Evolutionary conservation across 1,140 invertebrate genomes (phyloP).

Genomic region (Drosophila asahinai): DNA sequence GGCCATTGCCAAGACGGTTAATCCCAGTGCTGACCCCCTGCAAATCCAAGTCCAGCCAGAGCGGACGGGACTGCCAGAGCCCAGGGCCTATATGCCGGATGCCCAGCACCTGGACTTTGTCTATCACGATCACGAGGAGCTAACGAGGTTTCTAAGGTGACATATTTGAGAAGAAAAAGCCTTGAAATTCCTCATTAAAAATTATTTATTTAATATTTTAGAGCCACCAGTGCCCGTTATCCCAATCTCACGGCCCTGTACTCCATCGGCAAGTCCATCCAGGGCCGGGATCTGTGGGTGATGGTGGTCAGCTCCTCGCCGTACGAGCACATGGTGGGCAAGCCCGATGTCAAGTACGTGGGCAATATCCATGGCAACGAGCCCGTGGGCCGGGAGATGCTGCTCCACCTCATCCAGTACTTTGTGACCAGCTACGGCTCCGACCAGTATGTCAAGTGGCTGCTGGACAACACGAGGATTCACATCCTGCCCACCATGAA

Average conservation of each 20-base stretch:
- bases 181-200: no score
- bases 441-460: conserved; percentile 93
- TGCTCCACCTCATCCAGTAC: conserved; percentile 95
- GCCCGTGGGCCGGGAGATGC: conserved; percentile 94
- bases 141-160: conserved; percentile 92
- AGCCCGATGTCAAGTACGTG: conserved; percentile 96
- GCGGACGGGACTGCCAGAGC: conserved; percentile 60
- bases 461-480: conserved; percentile 95
- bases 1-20: conserved; percentile 54
- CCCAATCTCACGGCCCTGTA: conserved; percentile 95
- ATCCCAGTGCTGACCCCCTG: conserved; percentile 19
- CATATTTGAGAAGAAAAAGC: no score
- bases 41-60: conserved; percentile 41
- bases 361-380: conserved; percentile 97
- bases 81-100: conserved; percentile 80
- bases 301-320: conserved; percentile 96
- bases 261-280: conserved; percentile 95
- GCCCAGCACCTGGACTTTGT: conserved; percentile 89
- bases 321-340: conserved; percentile 95
- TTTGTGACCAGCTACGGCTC: conserved; percentile 92
- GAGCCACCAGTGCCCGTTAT: conserved; percentile 90
- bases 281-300: conserved; percentile 97
- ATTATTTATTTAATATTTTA: conserved; percentile 7
- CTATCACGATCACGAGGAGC: conserved; percentile 95
- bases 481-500: conserved; percentile 97